Conservation (phyloP, 2,888 invertebrate species). For the Dicyrtoma fusca region DNA sequence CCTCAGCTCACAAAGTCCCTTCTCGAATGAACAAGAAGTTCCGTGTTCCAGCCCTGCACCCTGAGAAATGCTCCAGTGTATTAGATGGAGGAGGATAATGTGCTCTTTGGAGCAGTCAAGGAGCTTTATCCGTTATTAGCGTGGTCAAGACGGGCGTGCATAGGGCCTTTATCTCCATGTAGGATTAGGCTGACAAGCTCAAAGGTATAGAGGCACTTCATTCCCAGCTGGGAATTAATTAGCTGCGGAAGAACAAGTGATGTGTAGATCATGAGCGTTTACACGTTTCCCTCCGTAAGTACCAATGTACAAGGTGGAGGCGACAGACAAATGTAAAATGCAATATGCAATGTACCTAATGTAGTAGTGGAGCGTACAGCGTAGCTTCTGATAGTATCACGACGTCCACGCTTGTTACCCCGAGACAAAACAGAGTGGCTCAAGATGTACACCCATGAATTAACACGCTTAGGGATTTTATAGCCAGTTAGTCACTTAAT, state of each 20-base stretch:
- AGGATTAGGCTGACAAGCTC: background rate
- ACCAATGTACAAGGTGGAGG: background rate
- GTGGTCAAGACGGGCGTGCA: no score
- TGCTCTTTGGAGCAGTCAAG: constrained; percentile 4
- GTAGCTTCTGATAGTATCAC: no score
- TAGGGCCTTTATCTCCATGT: background rate
- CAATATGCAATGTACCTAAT: no score
- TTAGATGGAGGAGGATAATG: background rate
- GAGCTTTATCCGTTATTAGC: background rate
- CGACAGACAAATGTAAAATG: background rate
- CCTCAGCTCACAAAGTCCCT: no score
- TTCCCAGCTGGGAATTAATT: constrained; percentile 43
- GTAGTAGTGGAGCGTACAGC: background rate
- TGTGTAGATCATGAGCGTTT: constrained; percentile 2
- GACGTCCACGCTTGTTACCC: background rate
- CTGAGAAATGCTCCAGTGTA: background rate
- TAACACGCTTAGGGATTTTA: constrained; percentile 41
- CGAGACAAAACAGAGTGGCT: constrained; percentile 7
- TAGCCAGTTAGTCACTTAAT: constrained; percentile 49
- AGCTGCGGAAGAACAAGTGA: constrained; percentile 30
- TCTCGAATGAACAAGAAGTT: constrained; percentile 8
- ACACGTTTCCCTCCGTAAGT: background rate
- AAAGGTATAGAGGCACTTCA: constrained; percentile 25
- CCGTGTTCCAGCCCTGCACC: background rate
- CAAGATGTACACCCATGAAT: constrained; percentile 41